These are phyloP conservation scores for Tetraneura akinire DNA, from an alignment of 1,140 invertebrate species.

Conservation along the genomic window DNA sequence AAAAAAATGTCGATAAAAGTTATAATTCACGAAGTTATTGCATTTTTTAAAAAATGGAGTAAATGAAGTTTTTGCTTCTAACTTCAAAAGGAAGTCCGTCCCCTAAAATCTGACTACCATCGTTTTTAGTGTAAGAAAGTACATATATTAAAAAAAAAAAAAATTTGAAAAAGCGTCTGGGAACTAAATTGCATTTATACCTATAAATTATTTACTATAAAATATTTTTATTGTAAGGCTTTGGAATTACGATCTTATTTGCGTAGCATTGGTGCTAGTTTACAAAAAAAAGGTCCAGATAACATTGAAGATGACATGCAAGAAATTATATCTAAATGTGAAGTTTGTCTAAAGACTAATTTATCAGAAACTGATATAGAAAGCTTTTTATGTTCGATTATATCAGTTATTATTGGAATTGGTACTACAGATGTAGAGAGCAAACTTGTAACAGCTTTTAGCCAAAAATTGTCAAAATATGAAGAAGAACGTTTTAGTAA, in stretches of 20 bases:
- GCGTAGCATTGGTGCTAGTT: slow-evolving; percentile 26
- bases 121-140: too few relatives aligned
- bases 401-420: slow-evolving; percentile 43
- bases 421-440: slow-evolving; percentile 12
- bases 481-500: slow-evolving; percentile 41
- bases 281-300: slow-evolving; percentile 37
- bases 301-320: slow-evolving; percentile 41
- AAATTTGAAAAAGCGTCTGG: too few relatives aligned
- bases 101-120: too few relatives aligned
- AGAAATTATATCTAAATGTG: slow-evolving; percentile 45
- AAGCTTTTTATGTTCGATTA: slow-evolving; percentile 43
- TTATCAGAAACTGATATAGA: slow-evolving; percentile 37
- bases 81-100: too few relatives aligned
- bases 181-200: too few relatives aligned
- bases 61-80: too few relatives aligned
- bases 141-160: too few relatives aligned
- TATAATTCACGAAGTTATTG: too few relatives aligned
- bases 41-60: too few relatives aligned
- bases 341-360: slow-evolving; percentile 31
- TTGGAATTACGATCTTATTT: slow-evolving; percentile 41
- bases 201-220: too few relatives aligned
- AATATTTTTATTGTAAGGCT: slow-evolving; percentile 30
- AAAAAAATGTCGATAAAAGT: too few relatives aligned
- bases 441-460: slow-evolving; percentile 35
- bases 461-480: slow-evolving; percentile 32